These are phyloP conservation scores for Epizoanthus stellaris DNA, from an alignment of 92 coral and sea anemone species.

Conservation along the genomic window DNA sequence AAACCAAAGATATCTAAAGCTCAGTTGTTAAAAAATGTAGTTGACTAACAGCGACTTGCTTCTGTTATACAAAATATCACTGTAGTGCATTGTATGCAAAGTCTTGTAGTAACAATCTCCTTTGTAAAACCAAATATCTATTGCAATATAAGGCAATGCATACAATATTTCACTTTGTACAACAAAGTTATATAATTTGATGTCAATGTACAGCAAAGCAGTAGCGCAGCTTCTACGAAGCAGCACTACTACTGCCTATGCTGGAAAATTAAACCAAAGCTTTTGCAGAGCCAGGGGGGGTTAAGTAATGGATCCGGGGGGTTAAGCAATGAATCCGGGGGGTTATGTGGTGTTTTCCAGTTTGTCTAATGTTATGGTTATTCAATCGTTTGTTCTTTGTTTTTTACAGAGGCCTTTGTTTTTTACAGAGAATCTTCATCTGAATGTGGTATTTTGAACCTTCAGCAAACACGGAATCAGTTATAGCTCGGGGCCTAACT, in stretches of 20 bases:
- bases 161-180: conserved; percentile 2
- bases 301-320: too few species aligned
- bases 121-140: conserved; percentile 24
- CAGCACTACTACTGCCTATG: conserved; percentile 13
- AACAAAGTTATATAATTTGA: neutral
- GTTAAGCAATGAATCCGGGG: too few species aligned
- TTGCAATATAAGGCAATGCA: conserved; percentile 18
- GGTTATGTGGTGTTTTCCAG: too few species aligned
- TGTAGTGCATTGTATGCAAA: conserved; percentile 18
- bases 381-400: too few species aligned
- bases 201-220: conserved; percentile 2
- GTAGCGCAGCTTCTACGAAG: neutral
- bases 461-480: neutral
- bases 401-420: too few species aligned
- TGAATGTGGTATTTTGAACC: neutral
- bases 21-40: conserved; percentile 7
- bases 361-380: too few species aligned
- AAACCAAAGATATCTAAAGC: conserved; percentile 21
- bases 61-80: conserved; percentile 12
- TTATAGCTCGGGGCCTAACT: neutral
- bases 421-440: too few species aligned
- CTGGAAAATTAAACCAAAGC: neutral
- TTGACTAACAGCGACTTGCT: conserved; percentile 5
- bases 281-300: neutral
- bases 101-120: conserved; percentile 25